Evolutionary conservation across 2,113 vertebrate species (phyloP), one percentile per base, ranked within the genome.

Genomic region (Rhynchopsitta pachyrhyncha): DNA sequence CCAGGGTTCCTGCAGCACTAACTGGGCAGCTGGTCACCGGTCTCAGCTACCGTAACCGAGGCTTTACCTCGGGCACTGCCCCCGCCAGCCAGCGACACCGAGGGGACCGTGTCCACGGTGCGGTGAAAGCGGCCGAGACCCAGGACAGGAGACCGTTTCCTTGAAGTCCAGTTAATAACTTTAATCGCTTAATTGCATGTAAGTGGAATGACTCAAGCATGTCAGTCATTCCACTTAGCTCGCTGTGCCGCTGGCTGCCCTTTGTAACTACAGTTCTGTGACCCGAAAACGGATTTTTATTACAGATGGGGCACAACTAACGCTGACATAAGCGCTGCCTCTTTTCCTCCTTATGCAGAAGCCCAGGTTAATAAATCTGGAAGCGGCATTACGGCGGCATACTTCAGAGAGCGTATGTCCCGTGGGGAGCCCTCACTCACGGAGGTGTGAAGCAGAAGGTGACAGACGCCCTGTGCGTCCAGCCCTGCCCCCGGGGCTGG

Each of bases 31-130:
- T 33, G 60, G 74, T 10, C 13, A 3, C 42, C 3, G 25, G n/a
- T 3, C 3, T 4, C 41, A 4, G 37, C 10, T 24, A 7, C 1
- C 23, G 0, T 1, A 11, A 17, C 9, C 37, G 1, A 15, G 29
- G 22, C 27, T 28, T 22, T 22, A 9, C 24, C 18, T 8, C 8
- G 1, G 20, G 29, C 39, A 4, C 52, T 20, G 1, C 52, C 68
- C 35, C 42, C 13, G 6, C 5, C 60, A 6, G 64, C 66, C 60
- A 62, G 64, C 60, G 11, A 4, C 39, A 12, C 82, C 37, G 6
- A 20, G 35, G 78, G 1, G 7, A 7, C 35, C 5, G 2, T 46
- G 68, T 17, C 47, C 0, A 0, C 52, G 7, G 37, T 11, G 71
- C 9, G 1, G 52, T 14, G 46, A 12, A 23, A 24, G 27, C 13